Percentiles rank a stretch among this genome's conserved stretches.
phyloP scores from a whole-genome alignment of 2,888 invertebrate species.

The Macaria liturata region DNA sequence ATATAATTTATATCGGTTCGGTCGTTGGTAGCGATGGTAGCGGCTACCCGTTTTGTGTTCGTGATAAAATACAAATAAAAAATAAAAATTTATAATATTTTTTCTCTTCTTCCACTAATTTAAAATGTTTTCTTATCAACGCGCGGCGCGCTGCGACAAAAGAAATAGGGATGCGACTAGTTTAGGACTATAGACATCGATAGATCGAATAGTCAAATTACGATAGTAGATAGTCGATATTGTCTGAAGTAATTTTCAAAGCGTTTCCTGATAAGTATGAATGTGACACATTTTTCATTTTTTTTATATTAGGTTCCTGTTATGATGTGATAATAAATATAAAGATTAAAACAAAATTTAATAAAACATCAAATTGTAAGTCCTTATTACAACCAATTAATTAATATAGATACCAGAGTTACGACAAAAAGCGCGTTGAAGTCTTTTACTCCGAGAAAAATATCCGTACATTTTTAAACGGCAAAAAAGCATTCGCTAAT shows the following conservation, averaged over 20 bases:
- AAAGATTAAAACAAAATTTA: no score
- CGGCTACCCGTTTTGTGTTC: conserved; percentile 82
- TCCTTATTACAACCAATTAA: no score
- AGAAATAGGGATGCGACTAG: conserved; percentile 55
- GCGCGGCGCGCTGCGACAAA: conserved; percentile 77
- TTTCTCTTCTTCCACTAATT: conserved; percentile 79
- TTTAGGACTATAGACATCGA: conserved; percentile 25
- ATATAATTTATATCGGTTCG: conserved; percentile 80
- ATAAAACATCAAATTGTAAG: no score
- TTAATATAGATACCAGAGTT: no score
- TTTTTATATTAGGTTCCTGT: no score
- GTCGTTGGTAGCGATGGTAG: conserved; percentile 51
- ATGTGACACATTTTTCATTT: no score
- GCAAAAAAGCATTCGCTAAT: conserved; percentile 1
- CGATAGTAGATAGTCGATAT: no score
- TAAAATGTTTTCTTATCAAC: conserved; percentile 83
- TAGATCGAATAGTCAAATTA: neutral
- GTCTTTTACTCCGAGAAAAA: conserved; percentile 2
- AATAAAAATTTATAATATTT: conserved; percentile 73
- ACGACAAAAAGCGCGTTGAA: neutral
- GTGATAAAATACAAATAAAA: conserved; percentile 80
- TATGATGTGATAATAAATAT: no score
- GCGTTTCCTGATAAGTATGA: no score
- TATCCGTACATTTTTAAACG: neutral
- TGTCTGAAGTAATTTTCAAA: no score